Base-by-base conservation (phyloP, 1,140 invertebrate species). In the Drosophila repletoides region DNA sequence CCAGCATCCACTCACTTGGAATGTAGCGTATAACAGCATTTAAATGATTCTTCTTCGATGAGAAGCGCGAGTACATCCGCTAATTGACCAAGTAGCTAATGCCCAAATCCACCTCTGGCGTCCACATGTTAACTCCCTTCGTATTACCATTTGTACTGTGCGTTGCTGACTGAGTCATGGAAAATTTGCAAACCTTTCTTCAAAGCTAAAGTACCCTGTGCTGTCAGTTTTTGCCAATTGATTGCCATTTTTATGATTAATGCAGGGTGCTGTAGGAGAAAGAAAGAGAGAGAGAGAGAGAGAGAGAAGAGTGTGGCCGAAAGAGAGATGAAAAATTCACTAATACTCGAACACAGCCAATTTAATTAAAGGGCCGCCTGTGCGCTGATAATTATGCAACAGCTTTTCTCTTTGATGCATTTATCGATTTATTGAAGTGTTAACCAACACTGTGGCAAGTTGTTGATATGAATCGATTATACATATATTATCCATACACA, bases 401-500 rank as follows among this genome's bases (percentile, higher is more conserved):
- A 83, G 79, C 66, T 81, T 81, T 76, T 81, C 76, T 72, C 61
- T 80, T 83, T 84, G 74, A 84, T 79, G 79, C 80, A 66, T 77
- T 84, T 84, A 84, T 84, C 79, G 80, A 84, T 84, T 84, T 79
- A 84, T 84, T 79, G 74, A 75, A 84, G 77, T 84, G 77, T 83
- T 83, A 83, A 83, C 76, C 76, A 80, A 81, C 74, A 72, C 71
- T 66, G 76, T 41, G 76, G 68, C 76, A 79, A 80, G 74, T 68
- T 77, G 74, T 72, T 77, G 74, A 76, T 76, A 76, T 76, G 45
- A 31, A 48, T 43, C 67, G 55, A 74, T 58, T 69, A 63, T 74
- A 72, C 34, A 61, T 68, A 72, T 40, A 61, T 68, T 43, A 40
- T 53, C 28, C 29, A 58, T 24, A 15, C 48, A 61, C 36, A 19